Evolutionary conservation across 2,888 invertebrate genomes (phyloP), one percentile per base, ranked within the genome.

Genomic region (Stictocephala bisonia): DNA sequence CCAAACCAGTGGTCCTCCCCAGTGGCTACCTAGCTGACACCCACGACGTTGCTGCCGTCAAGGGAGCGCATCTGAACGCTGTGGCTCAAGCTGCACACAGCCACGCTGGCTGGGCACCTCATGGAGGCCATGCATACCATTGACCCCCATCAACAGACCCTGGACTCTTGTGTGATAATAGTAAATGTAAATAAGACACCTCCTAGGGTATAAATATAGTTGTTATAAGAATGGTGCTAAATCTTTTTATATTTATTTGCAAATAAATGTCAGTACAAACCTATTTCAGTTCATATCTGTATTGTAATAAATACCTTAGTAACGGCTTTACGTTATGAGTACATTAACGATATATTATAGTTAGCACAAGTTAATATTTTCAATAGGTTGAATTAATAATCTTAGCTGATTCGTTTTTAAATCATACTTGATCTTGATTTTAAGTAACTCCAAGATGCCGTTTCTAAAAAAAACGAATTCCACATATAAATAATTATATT

Each of bases 31-130:
- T 75, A 44, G 72, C 72, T 27, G 78, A 78, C 70, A 78, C 77
- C 35, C 77, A 77, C 44, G 78, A 78, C 67, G 78, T 78, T 41
- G 78, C 78, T 66, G 78, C 78, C 40, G 76, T 76, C 60, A 78
- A 77, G 66, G 76, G 75, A 26, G 77, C 76, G 9, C 78, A 78
- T 51, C 73, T 76, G 64, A 73, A 73, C 69, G 78, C 78, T 60
- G 72, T 78, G 29, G 75, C 77, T 31, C 44, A 66, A 20, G 78
- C 76, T 35, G 22, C 67, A 7, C 64, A 64, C 26, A 22, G 40
- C 6, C 64, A 64, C 64, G 64, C 64, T n/a, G 64, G 64, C 3
- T 64, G 64, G 64, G 64, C 64, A 26, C 64, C 64, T 22, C 41
- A 44, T 44, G 64, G 64, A 24, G n/a, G n/a, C n/a, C 64, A 64